Evolutionary conservation across 2,113 vertebrate genomes (phyloP), one percentile per base, ranked within the genome.

Genomic region (Nycticryphes semicollaris): DNA sequence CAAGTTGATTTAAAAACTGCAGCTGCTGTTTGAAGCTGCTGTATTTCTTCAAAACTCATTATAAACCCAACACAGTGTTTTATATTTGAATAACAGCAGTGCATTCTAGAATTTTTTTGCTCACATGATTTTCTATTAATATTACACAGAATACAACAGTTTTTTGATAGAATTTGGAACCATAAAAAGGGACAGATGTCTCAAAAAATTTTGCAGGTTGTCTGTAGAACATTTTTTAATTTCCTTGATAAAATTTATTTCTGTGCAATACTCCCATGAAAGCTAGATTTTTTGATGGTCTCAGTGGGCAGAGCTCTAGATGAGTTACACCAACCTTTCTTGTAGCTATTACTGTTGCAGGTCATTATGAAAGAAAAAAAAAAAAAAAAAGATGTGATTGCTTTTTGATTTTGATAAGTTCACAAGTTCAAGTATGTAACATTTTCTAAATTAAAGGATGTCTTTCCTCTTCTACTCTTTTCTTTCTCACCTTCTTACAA

Each of bases 1-100:
- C 41, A 89, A 73, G 33, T 45, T 93, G 84, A 79, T 88, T 88
- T 95, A 80, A 86, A 92, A 93, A 88, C 79, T 80, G 39, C 66
- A 83, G 66, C 85, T 91, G 84, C 70, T 63, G 10, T 89, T 78
- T 57, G 75, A 91, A 88, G 59, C 41, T 85, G 41, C 47, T 72
- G 12, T 75, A 72, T 92, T 94, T 88, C 68, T 68, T 92, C 35
- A 35, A 93, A 92, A 53, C 14, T n/a, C 56, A 80, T 80, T 91
- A 37, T 59, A 84, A 92, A 48, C 80, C 35, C 2, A 21, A 74
- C 7, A 80, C 28, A 12, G 13, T 67, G 25, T 37, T 83, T 81
- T 84, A 77, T 93, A 63, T 84, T 53, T 66, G n/a, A 91, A 51
- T 54, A 93, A 25, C 27, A 69, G 33, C 17, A 76, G 12, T 19